Evolutionary conservation across 2,888 invertebrate species (phyloP).

Genomic region (Strigamia maritima): DNA sequence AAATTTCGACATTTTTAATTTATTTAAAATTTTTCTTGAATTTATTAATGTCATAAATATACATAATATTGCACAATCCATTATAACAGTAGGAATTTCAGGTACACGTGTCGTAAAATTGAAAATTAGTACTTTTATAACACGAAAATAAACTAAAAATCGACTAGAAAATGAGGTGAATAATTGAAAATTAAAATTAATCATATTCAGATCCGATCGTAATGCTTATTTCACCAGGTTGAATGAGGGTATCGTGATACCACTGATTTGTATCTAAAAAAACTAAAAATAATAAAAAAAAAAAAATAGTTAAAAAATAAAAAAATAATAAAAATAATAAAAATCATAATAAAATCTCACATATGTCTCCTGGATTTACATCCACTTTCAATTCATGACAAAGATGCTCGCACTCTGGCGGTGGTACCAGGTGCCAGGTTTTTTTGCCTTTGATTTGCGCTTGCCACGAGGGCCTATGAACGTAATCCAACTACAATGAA

Average conservation of each 20-base stretch:
- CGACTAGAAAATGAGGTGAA: no score
- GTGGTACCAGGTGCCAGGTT: slow-evolving; percentile 77
- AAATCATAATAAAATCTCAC: slow-evolving; percentile 55
- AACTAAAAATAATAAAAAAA: slow-evolving; percentile 59
- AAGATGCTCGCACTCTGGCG: slow-evolving; percentile 77
- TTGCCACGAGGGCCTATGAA: slow-evolving; percentile 88
- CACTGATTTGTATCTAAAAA: slow-evolving; percentile 84
- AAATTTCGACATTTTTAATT: no score
- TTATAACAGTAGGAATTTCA: no score
- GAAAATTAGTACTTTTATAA: no score
- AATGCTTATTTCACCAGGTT: slow-evolving; percentile 75
- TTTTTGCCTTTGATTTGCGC: slow-evolving; percentile 83
- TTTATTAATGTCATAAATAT: no score
- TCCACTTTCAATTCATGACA: slow-evolving; percentile 72
- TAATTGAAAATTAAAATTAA: slow-evolving; percentile 50
- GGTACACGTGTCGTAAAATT: no score
- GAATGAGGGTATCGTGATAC: slow-evolving; percentile 84
- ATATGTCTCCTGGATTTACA: slow-evolving; percentile 80
- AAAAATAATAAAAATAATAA: background rate
- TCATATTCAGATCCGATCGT: slow-evolving; percentile 91
- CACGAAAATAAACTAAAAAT: no score
- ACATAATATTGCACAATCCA: no score
- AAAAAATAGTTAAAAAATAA: slow-evolving; percentile 40
- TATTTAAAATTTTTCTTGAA: no score
- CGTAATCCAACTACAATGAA: slow-evolving; percentile 73